A percentile compares a stretch with the other conserved stretches of the same genome.
These are phyloP conservation scores for Halictus rubicundus DNA, from an alignment of 1,140 invertebrate species.

Conservation along the genomic window DNA sequence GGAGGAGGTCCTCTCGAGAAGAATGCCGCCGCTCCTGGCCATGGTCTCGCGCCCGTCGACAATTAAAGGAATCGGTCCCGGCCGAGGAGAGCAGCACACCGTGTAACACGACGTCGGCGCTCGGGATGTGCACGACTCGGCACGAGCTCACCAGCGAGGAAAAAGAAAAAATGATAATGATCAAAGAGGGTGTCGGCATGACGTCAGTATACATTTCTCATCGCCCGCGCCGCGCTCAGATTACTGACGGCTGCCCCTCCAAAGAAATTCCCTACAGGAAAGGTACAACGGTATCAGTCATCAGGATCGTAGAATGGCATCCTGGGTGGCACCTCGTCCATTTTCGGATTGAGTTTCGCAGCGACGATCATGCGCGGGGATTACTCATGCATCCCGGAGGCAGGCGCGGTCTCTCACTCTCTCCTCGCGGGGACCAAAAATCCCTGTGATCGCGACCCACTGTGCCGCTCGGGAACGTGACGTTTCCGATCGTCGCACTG, in stretches of 20 bases:
- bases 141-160: constrained; percentile 10
- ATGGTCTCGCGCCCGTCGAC: constrained; percentile 14
- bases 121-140: constrained; percentile 12
- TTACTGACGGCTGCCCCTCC: constrained; percentile 45
- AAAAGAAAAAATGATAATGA: constrained; percentile 61
- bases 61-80: constrained; percentile 33
- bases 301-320: constrained; percentile 49
- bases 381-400: constrained; percentile 30
- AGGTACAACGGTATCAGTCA: constrained; percentile 62
- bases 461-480: no score
- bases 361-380: constrained; percentile 42
- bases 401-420: background rate
- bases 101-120: no score
- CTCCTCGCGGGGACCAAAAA: background rate
- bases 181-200: constrained; percentile 63
- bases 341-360: constrained; percentile 60
- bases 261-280: constrained; percentile 50
- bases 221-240: constrained; percentile 48
- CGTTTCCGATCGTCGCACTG: no score
- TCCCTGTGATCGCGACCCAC: no score
- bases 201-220: constrained; percentile 63
- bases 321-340: constrained; percentile 52
- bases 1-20: no score
- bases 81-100: background rate
- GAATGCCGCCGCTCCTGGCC: no score